These are phyloP conservation scores for Leptatherina wallacei DNA, from an alignment of 2,797 vertebrate species.

Conservation along the genomic window DNA sequence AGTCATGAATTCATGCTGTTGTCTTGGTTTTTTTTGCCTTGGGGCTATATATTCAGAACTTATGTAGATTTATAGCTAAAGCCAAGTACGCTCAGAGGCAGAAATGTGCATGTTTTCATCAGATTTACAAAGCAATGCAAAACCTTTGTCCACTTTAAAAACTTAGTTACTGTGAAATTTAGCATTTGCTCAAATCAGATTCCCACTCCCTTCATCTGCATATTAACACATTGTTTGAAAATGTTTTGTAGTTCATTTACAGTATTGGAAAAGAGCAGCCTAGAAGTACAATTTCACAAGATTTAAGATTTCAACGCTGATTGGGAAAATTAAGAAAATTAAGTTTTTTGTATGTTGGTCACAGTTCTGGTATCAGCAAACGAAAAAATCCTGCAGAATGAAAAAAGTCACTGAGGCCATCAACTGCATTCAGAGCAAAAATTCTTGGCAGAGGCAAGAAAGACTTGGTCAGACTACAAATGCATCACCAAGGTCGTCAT, in stretches of 20 bases:
- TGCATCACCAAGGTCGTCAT: conserved; percentile 14
- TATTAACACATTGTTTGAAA: not conserved
- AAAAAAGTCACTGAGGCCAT: not conserved
- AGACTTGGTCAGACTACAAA: conserved; percentile 6
- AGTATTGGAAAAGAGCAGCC: too few species aligned
- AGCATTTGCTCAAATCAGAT: not conserved
- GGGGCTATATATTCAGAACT: not conserved
- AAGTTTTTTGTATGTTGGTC: not conserved
- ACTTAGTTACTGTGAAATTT: not conserved
- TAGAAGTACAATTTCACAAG: not conserved
- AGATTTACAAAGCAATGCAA: not conserved
- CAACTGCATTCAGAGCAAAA: not conserved
- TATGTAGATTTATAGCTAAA: not conserved
- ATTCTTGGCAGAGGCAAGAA: not conserved
- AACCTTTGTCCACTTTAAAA: not conserved
- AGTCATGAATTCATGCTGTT: not conserved
- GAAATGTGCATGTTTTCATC: not conserved
- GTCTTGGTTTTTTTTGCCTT: not conserved
- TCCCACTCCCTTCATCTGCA: not conserved
- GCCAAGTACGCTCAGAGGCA: not conserved
- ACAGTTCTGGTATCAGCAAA: not conserved
- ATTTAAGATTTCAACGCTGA: not conserved
- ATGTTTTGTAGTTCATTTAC: too few species aligned
- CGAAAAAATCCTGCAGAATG: not conserved
- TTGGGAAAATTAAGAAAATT: not conserved